phyloP scores from a whole-genome alignment of 2,888 invertebrate species.

The Ophion obscuratus region DNA sequence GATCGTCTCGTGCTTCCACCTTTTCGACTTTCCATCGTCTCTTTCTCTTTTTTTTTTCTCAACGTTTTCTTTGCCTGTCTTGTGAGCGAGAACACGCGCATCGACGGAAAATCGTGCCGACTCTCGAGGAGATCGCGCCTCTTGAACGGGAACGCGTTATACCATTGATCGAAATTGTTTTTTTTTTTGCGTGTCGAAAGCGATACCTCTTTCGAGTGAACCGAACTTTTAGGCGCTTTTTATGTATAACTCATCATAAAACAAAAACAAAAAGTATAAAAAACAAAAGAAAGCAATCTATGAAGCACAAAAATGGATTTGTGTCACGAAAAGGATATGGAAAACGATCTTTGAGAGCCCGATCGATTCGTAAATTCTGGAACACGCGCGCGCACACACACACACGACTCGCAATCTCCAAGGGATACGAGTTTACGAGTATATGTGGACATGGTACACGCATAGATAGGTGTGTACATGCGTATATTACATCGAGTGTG shows the following conservation, averaged over 20 bases:
- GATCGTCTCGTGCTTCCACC: background rate
- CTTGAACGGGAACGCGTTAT: background rate
- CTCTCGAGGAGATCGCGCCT: background rate
- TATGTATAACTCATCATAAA: background rate
- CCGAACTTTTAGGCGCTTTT: background rate
- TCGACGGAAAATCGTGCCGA: too few relatives aligned
- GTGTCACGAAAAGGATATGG: background rate
- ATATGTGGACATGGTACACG: background rate
- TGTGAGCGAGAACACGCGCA: background rate
- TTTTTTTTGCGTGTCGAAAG: background rate
- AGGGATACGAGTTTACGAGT: background rate
- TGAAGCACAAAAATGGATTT: background rate
- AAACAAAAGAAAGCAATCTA: too few relatives aligned
- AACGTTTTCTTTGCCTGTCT: background rate
- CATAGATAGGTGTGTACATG: background rate
- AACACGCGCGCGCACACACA: background rate
- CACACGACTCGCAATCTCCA: background rate
- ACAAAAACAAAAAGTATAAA: too few relatives aligned
- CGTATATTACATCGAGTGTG: constrained; percentile 45
- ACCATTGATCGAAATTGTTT: background rate
- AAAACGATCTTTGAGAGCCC: background rate
- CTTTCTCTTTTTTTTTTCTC: background rate
- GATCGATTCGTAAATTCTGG: background rate
- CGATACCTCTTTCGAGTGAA: background rate
- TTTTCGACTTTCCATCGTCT: constrained; percentile 2